These are phyloP conservation scores for Bombus difficillimus DNA, from an alignment of 1,140 invertebrate species.

Conservation along the genomic window DNA sequence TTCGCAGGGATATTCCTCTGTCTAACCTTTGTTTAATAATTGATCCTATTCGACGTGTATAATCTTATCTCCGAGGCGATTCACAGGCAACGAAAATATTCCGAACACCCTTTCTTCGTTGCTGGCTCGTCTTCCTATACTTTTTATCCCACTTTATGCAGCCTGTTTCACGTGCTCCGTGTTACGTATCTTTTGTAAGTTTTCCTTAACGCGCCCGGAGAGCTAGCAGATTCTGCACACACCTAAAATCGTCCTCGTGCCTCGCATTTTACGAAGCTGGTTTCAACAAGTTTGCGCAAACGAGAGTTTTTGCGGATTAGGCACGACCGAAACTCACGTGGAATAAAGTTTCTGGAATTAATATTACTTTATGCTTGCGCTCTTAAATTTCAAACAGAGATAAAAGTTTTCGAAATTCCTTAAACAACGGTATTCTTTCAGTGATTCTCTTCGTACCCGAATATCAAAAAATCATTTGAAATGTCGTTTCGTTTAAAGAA, in stretches of 20 bases:
- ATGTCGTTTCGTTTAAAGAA: too few relatives aligned
- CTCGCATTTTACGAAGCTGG: constrained; percentile 14
- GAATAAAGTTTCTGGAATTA: neutral
- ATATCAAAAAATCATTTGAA: too few relatives aligned
- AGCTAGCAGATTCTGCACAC: neutral
- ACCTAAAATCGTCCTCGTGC: constrained; percentile 3
- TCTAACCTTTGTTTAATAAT: neutral
- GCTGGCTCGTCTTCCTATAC: neutral
- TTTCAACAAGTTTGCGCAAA: constrained; percentile 8
- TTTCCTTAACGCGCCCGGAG: constrained; percentile 2
- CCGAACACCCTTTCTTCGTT: neutral
- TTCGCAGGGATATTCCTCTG: neutral
- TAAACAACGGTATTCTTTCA: neutral
- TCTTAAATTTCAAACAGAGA: neutral
- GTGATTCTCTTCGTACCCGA: neutral
- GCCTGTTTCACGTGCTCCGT: neutral
- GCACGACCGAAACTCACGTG: neutral
- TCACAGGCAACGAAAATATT: constrained; percentile 5
- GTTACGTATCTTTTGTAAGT: constrained; percentile 18
- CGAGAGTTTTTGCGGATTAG: constrained; percentile 4
- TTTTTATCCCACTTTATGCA: constrained; percentile 33
- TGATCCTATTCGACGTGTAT: neutral
- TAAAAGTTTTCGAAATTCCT: neutral
- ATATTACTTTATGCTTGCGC: neutral
- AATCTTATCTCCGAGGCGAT: neutral